Conservation (phyloP, 2,888 invertebrate genomes). For the Conchocele bisecta region DNA sequence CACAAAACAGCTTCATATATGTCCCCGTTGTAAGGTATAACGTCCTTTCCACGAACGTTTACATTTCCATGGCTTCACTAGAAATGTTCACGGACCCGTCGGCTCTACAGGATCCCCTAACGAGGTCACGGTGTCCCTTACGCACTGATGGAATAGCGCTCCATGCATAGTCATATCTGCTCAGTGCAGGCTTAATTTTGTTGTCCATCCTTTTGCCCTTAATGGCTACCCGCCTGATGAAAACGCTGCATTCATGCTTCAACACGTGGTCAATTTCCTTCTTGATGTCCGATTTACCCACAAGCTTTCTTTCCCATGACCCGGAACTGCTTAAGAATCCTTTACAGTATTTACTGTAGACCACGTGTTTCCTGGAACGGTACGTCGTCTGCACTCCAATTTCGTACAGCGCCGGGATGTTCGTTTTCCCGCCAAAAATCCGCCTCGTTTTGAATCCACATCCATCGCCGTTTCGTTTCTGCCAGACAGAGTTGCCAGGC, state of each 20-base stretch:
- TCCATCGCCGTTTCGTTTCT: constrained; percentile 40
- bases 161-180: constrained; percentile 63
- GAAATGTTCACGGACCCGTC: too few relatives aligned
- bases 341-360: constrained; percentile 51
- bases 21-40: too few relatives aligned
- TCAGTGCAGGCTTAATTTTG: constrained; percentile 27
- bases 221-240: constrained; percentile 46
- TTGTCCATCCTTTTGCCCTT: constrained; percentile 29
- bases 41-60: too few relatives aligned
- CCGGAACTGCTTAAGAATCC: constrained; percentile 35
- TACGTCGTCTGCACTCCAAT: constrained; percentile 52
- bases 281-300: constrained; percentile 43
- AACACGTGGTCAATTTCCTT: constrained; percentile 57
- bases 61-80: too few relatives aligned
- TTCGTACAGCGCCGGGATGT: constrained; percentile 62
- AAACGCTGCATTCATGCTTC: constrained; percentile 48
- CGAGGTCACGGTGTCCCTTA: constrained; percentile 12
- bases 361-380: constrained; percentile 53
- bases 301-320: constrained; percentile 58
- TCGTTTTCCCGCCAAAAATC: constrained; percentile 55
- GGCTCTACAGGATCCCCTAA: too few relatives aligned
- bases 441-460: constrained; percentile 48
- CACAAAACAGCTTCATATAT: too few relatives aligned
- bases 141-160: not conserved
- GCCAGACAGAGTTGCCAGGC: constrained; percentile 16